Conservation (phyloP, 2,888 invertebrate genomes). For the Bellardia bayeri region DNA sequence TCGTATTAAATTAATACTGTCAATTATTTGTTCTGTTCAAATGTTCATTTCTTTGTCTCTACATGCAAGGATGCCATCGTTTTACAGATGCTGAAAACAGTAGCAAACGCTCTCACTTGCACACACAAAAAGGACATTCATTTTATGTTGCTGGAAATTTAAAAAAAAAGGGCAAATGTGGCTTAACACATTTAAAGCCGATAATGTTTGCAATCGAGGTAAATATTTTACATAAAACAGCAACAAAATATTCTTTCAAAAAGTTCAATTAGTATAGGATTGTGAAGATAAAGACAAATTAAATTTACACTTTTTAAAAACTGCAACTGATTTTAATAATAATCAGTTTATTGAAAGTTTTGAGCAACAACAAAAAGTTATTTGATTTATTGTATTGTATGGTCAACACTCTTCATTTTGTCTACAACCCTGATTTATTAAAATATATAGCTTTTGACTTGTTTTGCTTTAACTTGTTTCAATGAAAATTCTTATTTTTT, state of each 20-base stretch:
- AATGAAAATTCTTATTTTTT: too few relatives aligned
- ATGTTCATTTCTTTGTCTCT: slow-evolving; percentile 24
- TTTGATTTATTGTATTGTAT: too few relatives aligned
- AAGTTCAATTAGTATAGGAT: not conserved
- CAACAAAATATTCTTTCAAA: not conserved
- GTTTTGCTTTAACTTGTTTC: too few relatives aligned
- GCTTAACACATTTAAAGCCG: slow-evolving; percentile 36
- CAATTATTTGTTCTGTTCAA: slow-evolving; percentile 44
- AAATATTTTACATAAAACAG: not conserved
- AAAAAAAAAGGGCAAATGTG: slow-evolving; percentile 5
- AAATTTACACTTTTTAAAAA: too few relatives aligned
- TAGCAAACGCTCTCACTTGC: not conserved
- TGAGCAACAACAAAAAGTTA: too few relatives aligned
- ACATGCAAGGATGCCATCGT: slow-evolving; percentile 9
- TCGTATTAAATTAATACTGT: slow-evolving; percentile 48
- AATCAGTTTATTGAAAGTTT: too few relatives aligned
- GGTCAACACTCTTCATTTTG: too few relatives aligned
- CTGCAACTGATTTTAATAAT: too few relatives aligned
- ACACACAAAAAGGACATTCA: not conserved
- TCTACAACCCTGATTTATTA: too few relatives aligned
- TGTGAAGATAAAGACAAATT: not conserved
- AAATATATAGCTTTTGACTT: too few relatives aligned
- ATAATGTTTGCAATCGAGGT: slow-evolving; percentile 25
- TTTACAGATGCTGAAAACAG: slow-evolving; percentile 26
- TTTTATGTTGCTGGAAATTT: slow-evolving; percentile 28